Percentiles rank a stretch among this genome's conserved stretches.
Evolutionary conservation across 2,888 invertebrate genomes (phyloP).

Genomic region (Lepeophtheirus nordmannii): DNA sequence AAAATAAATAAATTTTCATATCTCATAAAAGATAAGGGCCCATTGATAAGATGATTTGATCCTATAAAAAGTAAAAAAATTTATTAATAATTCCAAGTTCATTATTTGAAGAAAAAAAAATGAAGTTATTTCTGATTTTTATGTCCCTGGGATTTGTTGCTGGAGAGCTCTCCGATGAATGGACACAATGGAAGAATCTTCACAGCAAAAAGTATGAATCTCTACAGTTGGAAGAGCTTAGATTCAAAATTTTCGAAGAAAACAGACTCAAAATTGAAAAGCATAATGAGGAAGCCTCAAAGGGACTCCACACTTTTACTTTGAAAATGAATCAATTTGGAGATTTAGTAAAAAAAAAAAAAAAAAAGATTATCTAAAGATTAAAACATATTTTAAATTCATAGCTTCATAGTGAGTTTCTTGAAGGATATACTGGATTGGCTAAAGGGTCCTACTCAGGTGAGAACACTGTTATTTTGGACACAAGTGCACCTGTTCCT

Average conservation of each 20-base stretch:
- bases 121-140: too few species aligned
- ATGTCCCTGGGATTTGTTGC: not conserved
- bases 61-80: too few species aligned
- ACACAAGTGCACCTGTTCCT: slow-evolving; percentile 55
- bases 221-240: slow-evolving; percentile 49
- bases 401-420: not conserved
- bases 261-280: slow-evolving; percentile 66
- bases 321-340: slow-evolving; percentile 64
- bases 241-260: slow-evolving; percentile 75
- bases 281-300: slow-evolving; percentile 59
- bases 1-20: too few species aligned
- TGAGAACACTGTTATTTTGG: slow-evolving; percentile 45
- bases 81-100: too few species aligned
- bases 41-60: too few species aligned
- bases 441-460: slow-evolving; percentile 27
- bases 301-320: slow-evolving; percentile 44
- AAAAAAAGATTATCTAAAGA: slow-evolving; percentile 30
- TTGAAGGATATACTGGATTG: not conserved
- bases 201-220: not conserved
- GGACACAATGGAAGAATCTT: not conserved
- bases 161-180: not conserved
- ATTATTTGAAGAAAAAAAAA: too few species aligned
- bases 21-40: too few species aligned
- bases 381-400: slow-evolving; percentile 22
- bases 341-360: slow-evolving; percentile 64